phyloP scores from a whole-genome alignment of 1,140 invertebrate genomes.

The Bicyclus anynana region DNA sequence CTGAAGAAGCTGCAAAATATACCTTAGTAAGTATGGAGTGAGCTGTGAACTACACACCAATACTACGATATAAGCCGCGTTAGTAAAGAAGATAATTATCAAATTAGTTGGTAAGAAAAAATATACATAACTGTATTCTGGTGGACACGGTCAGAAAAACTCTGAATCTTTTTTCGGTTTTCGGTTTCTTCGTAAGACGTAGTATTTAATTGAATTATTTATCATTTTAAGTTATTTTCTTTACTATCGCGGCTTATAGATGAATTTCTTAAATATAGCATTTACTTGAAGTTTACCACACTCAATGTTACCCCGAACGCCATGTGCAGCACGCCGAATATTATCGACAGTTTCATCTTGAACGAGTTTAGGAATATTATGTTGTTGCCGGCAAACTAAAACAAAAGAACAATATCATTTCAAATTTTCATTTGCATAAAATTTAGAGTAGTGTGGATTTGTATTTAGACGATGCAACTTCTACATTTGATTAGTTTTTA shows the following conservation, averaged over 20 bases:
- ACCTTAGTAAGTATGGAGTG: conserved; percentile 13
- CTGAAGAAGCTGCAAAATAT: conserved; percentile 82
- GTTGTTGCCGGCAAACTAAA: conserved; percentile 90
- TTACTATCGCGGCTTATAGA: not conserved
- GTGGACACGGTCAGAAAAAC: too few species aligned
- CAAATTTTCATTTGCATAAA: too few species aligned
- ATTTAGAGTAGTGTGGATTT: too few species aligned
- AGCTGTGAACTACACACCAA: not conserved
- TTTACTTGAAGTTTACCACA: conserved; percentile 90
- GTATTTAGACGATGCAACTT: too few species aligned
- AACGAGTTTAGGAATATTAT: conserved; percentile 95
- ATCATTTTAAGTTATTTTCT: not conserved
- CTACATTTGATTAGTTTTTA: too few species aligned
- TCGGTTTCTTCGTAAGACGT: too few species aligned
- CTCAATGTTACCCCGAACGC: conserved; percentile 92
- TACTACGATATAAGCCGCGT: conserved; percentile 3
- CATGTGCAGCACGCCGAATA: conserved; percentile 95
- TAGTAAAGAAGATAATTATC: not conserved
- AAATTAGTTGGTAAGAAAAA: not conserved
- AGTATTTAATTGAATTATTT: too few species aligned
- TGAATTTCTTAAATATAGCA: conserved; percentile 39
- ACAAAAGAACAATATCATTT: too few species aligned
- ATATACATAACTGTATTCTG: too few species aligned
- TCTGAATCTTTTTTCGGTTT: too few species aligned
- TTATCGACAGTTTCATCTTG: conserved; percentile 98